Base-by-base conservation (phyloP, 2,113 vertebrate genomes). In the Nerophis lumbriciformis region DNA sequence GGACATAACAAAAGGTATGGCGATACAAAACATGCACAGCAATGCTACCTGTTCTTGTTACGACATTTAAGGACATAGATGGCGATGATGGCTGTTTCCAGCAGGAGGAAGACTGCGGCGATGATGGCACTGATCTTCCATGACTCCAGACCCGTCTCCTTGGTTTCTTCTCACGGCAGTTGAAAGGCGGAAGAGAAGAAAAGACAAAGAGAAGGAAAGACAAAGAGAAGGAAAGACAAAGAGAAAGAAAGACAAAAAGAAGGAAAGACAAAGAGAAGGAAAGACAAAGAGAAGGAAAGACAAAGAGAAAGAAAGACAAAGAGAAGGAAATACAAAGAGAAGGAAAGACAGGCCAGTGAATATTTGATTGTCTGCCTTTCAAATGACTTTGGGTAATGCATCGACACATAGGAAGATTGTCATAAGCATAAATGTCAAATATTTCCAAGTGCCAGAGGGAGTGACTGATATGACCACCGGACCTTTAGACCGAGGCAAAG, bases 61-160 rank as follows among this genome's bases (percentile, higher is more conserved):
- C 57, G 75, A 75, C 82, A 79, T 76, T 89, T 90, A 38, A 88
- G 28, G 38, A 89, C 63, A 71, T 90, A 90, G 69, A 89, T 59
- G 53, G 83, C 54, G 53, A 90, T 86, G 53, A 88, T 67, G 9
- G 71, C 5, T 0, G 85, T 88, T 75, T 90, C 86, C 71, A 90
- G 66, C 62, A 87, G 65, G 48, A 91, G 71, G 48, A 90, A 72
- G 47, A 77, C 83, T 35, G 85, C 84, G 64, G 83, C 80, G 56
- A 73, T 81, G 69, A 87, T 85, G 37, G 79, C 83, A n/a, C 88
- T 87, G n/a, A 84, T 88, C 78, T 88, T 88, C 90, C 90, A 91
- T 11, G 82, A 66, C 53, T 90, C 81, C 50, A 85, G 75, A 42
- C 76, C 73, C 61, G 66, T 75, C 44, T 73, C 72, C 37, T 49